Evolutionary conservation across 2,113 vertebrate genomes (phyloP), one percentile per base, ranked within the genome.

Genomic region (Dolichotis patagonum): DNA sequence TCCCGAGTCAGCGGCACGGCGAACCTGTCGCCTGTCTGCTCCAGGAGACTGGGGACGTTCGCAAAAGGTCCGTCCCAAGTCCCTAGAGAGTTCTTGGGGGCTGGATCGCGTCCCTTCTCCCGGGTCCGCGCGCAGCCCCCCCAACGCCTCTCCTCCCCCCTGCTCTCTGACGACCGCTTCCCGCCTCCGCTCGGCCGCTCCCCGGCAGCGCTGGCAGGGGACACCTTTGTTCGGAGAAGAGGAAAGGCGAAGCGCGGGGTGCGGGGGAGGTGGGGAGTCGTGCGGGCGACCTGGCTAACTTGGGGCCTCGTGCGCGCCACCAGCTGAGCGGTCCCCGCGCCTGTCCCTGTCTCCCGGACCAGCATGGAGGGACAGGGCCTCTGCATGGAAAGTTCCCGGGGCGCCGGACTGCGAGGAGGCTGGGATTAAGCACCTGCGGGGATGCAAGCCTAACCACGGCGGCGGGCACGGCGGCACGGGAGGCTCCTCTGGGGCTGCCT

Each of bases 141-240:
- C 86, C 17, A 12, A 43, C 20, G 60, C 75, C 38, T 63, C 32
- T 13, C 49, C 56, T 58, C 65, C 7, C 86, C 26, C 5, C 14
- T 19, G 56, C 49, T 7, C 58, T 65, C 38, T 19, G 65, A 41
- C 9, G 52, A 63, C 28, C 14, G 69, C 58, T 78, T 85, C 43
- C 86, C 30, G 54, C 56, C 58, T 94, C 60, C 8, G 43, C 81
- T 71, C 49, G 38, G 94, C 46, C 32, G 43, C 84, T 81, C 52
- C 30, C n/a, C 60, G 49, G 35, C 92, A 85, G 71, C 81, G 63
- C 60, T 58, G 67, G 88, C 90, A 71, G 95, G 3, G 38, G 41
- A 92, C 88, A 97, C 95, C 97, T 97, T 97, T 98, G 95, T 96
- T 92, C 69, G 22, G 73, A 82, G 71, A 63, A 49, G 41, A 19